Conservation (phyloP, 2,113 vertebrate genomes). For the Falcunculus frontatus region DNA sequence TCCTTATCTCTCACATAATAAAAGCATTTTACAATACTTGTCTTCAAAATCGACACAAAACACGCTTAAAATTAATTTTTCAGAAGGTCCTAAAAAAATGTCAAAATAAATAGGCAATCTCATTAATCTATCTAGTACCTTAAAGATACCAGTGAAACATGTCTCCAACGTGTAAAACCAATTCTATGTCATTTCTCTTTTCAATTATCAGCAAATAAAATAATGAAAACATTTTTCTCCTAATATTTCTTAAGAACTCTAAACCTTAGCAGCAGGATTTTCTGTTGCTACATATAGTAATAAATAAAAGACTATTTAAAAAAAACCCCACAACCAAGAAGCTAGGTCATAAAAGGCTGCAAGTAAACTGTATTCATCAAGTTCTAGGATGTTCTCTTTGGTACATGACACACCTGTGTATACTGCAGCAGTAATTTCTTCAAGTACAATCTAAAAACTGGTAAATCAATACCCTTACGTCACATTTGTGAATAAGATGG, state of each 20-base stretch:
- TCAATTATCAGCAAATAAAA: not conserved
- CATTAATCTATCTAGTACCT: not conserved
- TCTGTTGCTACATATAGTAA: not conserved
- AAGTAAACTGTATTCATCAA: not conserved
- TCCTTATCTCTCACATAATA: not conserved
- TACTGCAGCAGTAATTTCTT: not conserved
- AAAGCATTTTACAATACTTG: not conserved
- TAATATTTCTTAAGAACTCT: not conserved
- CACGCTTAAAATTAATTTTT: not conserved
- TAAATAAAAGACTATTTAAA: not conserved
- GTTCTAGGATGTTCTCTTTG: not conserved
- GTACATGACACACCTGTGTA: rapidly evolving
- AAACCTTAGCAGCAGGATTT: not conserved
- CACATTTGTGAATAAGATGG: not conserved
- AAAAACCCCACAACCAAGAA: not conserved
- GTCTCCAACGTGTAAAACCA: not conserved
- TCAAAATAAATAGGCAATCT: not conserved
- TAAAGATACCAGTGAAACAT: not conserved
- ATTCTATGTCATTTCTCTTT: not conserved
- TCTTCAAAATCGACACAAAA: not conserved
- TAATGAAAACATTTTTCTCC: not conserved
- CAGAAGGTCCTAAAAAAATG: not conserved
- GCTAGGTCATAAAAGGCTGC: not conserved
- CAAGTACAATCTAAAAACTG: not conserved
- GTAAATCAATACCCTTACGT: not conserved